phyloP scores from a whole-genome alignment of 2,113 vertebrate genomes.

The Turdus rufiventris region DNA sequence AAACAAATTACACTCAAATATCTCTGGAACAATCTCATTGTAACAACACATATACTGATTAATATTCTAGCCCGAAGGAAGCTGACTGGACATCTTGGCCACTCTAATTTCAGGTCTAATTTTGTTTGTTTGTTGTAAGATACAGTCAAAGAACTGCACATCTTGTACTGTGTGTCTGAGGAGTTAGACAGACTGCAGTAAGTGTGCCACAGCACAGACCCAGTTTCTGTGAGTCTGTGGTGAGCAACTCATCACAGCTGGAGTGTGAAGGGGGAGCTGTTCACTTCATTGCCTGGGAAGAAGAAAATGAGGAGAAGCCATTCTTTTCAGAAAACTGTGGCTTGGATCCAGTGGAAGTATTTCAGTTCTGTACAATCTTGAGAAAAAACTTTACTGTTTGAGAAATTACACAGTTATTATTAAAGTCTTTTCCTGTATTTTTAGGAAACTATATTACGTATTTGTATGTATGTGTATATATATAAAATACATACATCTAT shows the following conservation, averaged over 20 bases:
- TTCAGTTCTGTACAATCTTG: neutral
- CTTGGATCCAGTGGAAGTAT: neutral
- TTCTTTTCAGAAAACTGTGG: neutral
- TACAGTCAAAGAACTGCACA: neutral
- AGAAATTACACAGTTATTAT: neutral
- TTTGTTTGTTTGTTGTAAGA: neutral
- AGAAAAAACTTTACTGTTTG: neutral
- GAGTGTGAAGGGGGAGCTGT: neutral
- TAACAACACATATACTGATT: neutral
- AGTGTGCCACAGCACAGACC: neutral
- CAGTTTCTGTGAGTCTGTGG: neutral
- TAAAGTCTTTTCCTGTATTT: neutral
- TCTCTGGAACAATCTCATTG: slow-evolving; percentile 4
- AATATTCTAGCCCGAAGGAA: slow-evolving; percentile 4
- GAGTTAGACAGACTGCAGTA: neutral
- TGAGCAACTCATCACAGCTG: neutral
- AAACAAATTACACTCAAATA: neutral
- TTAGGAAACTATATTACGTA: neutral
- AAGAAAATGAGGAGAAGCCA: neutral
- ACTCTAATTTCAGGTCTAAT: neutral
- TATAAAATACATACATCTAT: neutral
- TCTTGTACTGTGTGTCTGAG: neutral
- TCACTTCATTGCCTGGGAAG: neutral
- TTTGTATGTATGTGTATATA: too few species aligned
- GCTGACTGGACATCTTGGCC: neutral